Conservation (phyloP, 2,797 vertebrate species). For the Alauda arvensis region DNA sequence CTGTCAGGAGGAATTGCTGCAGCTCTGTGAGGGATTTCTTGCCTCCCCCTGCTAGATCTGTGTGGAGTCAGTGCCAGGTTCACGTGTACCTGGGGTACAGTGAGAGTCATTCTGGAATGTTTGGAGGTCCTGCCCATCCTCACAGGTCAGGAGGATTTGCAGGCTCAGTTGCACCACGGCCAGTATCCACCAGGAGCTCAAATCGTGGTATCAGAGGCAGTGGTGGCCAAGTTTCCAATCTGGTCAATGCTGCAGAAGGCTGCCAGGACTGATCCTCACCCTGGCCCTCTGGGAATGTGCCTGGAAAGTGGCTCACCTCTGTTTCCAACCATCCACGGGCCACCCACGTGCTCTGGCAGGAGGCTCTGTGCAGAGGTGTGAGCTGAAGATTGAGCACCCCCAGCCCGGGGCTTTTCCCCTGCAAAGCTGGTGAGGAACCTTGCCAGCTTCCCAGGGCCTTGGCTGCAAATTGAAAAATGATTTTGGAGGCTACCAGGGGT, state of each 20-base stretch:
- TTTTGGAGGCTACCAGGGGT: neutral
- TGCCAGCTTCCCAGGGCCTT: neutral
- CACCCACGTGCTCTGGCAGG: neutral
- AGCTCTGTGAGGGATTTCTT: neutral
- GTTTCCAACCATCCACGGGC: neutral
- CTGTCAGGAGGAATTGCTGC: neutral
- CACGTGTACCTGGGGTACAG: neutral
- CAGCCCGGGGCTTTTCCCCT: neutral
- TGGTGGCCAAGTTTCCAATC: conserved; percentile 22
- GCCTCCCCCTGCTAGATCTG: neutral
- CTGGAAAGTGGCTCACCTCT: neutral
- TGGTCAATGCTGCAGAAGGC: neutral
- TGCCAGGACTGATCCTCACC: neutral
- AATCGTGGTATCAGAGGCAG: neutral
- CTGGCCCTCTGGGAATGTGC: neutral
- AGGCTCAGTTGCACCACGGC: neutral
- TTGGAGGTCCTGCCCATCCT: neutral
- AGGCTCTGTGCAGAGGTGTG: neutral
- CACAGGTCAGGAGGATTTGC: neutral
- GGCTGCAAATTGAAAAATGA: accelerated
- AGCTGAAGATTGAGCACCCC: neutral
- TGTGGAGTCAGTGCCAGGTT: neutral
- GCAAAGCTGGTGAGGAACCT: neutral
- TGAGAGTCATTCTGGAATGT: neutral
- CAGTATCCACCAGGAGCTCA: neutral